Evolutionary conservation across 53 echinoderm and acorn worm species (phyloP), one percentile per base, ranked within the genome.

Genomic region (Astropecten irregularis): DNA sequence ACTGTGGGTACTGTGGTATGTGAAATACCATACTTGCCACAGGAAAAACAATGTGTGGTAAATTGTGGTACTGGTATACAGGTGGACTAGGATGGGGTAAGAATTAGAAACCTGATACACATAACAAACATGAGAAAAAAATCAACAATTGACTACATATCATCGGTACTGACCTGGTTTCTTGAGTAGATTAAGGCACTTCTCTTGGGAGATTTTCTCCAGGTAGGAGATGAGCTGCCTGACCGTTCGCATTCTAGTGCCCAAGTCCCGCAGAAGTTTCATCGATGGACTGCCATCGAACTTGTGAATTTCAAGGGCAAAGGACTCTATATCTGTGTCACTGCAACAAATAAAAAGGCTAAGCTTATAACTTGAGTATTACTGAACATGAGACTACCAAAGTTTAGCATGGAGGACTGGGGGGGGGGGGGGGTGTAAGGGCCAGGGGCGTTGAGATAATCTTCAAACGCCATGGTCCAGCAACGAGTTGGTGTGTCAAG

Each of bases 151-250:
- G n/a, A n/a, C n/a, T n/a, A n/a, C n/a, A n/a, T n/a, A n/a, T n/a
- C n/a, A n/a, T n/a, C n/a, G n/a, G n/a, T n/a, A n/a, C 71, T 20
- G 20, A 95, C 95, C 95, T 73, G 90, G 76, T 11, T 38, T 15
- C 50, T 93, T 93, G 10, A 95, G 62, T 13, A 93, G 68, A 40
- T 33, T 70, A 14, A 95, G 89, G 16, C 93, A 91, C 39, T 65
- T 71, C 57, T 95, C 95, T 60, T 93, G 83, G 18, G 77, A 76
- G 23, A 95, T 62, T 38, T 38, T 82, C 19, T 95, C 89, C 25
- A 95, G 79, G 91, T 95, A 95, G 5, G 88, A 64, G n/a, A 88
- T 91, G 25, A 95, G 71, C 50, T 93, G 95, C 11, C 84, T 49
- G 25, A 95, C 91, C 4, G 93, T 88, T 52, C 85, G 71, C 30